Evolutionary conservation across 1,140 invertebrate species (phyloP), one percentile per base, ranked within the genome.

Genomic region (Tenebrio molitor): DNA sequence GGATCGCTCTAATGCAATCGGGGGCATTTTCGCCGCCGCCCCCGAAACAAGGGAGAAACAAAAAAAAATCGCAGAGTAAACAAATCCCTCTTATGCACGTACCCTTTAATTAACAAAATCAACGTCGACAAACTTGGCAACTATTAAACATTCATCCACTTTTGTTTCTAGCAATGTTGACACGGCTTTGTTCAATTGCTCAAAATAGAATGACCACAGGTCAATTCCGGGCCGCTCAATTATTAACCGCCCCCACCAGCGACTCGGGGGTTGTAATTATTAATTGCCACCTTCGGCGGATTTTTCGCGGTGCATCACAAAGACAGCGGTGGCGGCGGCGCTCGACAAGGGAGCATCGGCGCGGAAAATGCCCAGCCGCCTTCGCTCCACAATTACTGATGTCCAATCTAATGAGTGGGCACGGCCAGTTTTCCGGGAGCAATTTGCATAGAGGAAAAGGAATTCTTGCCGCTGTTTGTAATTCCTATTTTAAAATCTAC

Each of bases 391-490:
- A 75, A 75, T 75, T 75, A 75, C 69, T 71, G 72, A 75, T 75
- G 74, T 75, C 74, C 74, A 65, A 67, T 72, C 69, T 75, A 72
- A 75, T 75, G 74, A 75, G 62, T 65, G 74, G 70, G 62, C 62
- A 41, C 70, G 70, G 64, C 42, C 63, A 44, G 64, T 42, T 66
- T 41, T 66, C 34, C 42, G 64, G 21, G 41, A 72, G 62, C 53
- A 72, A 72, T 72, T 72, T 72, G 71, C 71, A 72, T 72, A 67
- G 39, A 44, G 66, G 44, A 72, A 67, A 68, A 66, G 63, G 70
- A 72, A 72, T 72, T 66, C 64, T 66, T 66, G 71, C 71, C 63
- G 21, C 63, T 50, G 71, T 64, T 72, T 65, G 71, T 72, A 72
- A 67, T 72, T 72, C 71, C 71, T 67, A 67, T 72, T 72, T 72